phyloP scores from a whole-genome alignment of 2,888 invertebrate genomes.

The Busseola fusca region DNA sequence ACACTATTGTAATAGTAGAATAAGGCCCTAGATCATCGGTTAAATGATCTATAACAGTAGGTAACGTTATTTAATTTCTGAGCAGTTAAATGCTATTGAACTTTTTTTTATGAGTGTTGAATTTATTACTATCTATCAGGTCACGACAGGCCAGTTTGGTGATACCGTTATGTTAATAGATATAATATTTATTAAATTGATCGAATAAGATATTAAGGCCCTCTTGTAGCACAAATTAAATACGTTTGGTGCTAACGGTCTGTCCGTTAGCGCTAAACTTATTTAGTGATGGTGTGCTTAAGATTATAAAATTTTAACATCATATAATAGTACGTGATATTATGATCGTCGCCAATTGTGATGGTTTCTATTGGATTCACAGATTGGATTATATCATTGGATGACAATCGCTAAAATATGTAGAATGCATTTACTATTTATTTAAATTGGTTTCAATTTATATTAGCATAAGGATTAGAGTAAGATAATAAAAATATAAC shows the following conservation, averaged over 20 bases:
- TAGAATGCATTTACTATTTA: conserved; percentile 14
- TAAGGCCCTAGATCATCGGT: neutral
- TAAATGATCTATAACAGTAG: conserved; percentile 7
- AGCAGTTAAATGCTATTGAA: conserved; percentile 2
- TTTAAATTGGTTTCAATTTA: conserved; percentile 22
- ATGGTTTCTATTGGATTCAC: neutral
- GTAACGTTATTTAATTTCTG: neutral
- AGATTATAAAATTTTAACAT: neutral
- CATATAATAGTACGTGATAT: neutral
- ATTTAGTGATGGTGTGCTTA: neutral
- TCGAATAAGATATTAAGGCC: neutral
- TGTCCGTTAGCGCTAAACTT: neutral
- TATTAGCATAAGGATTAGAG: conserved; percentile 18
- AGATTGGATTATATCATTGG: neutral
- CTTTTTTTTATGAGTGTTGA: conserved; percentile 3
- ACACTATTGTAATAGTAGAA: too few relatives aligned
- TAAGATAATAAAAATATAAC: conserved; percentile 40
- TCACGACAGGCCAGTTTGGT: conserved; percentile 19
- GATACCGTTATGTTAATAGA: conserved; percentile 21
- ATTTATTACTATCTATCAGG: neutral
- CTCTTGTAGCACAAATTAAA: neutral
- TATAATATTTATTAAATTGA: conserved; percentile 10
- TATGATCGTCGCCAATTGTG: neutral
- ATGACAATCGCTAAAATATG: neutral
- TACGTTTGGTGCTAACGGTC: neutral